Percentiles rank a stretch among this genome's conserved stretches.
phyloP scores from a whole-genome alignment of 2,113 vertebrate genomes.

The Eudyptes chrysolophus region DNA sequence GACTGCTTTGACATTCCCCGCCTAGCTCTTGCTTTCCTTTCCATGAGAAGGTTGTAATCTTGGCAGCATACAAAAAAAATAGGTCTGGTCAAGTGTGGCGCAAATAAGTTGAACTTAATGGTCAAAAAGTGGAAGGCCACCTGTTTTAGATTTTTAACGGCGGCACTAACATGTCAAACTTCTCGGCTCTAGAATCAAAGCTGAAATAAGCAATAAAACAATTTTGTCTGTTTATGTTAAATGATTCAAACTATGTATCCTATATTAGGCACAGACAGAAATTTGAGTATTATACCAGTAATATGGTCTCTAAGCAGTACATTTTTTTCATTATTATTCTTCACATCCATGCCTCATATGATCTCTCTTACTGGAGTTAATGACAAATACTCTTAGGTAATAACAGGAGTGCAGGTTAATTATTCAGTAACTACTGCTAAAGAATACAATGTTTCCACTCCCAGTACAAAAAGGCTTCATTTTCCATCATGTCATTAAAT shows the following conservation, averaged over 20 bases:
- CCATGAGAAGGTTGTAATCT: background rate
- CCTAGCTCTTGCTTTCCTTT: background rate
- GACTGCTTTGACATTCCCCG: background rate
- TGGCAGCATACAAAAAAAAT: background rate
- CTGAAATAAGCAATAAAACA: background rate
- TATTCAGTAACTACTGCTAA: background rate
- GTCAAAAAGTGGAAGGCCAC: background rate
- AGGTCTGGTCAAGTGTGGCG: background rate
- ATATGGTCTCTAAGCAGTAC: background rate
- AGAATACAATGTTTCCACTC: background rate
- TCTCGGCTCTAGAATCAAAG: background rate
- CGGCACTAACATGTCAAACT: background rate
- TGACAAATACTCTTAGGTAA: background rate
- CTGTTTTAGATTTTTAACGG: background rate
- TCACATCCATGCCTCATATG: background rate
- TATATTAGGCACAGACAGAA: background rate
- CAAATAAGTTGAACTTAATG: background rate
- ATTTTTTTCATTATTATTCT: background rate
- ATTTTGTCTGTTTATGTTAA: background rate
- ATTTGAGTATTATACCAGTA: background rate
- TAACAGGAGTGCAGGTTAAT: constrained; percentile 9
- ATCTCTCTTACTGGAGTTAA: background rate
- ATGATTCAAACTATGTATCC: background rate
- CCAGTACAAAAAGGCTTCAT: background rate
- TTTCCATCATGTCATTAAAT: background rate